Base-by-base conservation (phyloP, 2,797 vertebrate genomes). In the Distichodus sexfasciatus region DNA sequence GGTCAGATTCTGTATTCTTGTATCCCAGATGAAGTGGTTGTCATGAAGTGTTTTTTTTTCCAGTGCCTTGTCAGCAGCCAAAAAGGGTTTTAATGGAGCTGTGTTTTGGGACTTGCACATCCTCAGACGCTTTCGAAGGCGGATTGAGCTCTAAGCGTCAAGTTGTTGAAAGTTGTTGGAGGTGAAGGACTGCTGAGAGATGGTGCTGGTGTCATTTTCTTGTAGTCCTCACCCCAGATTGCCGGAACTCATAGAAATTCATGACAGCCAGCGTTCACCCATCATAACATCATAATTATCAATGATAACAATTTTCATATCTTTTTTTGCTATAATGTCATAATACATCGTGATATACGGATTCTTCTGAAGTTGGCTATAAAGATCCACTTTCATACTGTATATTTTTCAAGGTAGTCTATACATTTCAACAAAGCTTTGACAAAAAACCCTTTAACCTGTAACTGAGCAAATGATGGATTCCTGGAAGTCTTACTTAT, bases 81-180 rank as follows among this genome's bases (percentile, higher is more conserved):
- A 83, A 72, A 33, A 83, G 77, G 81, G 80, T 83, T 89, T 85
- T 88, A 88, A 87, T 88, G 83, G 81, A 85, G 78, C 71, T 77
- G 82, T 78, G 82, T 85, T 86, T 84, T 77, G 84, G 83, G 84
- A 88, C 81, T 84, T 83, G 79, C 65, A 72, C 71, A 79, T 74
- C 77, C 76, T 86, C 75, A 72, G 44, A 78, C 74, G 78, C 36
- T 26, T 76, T 48, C 28, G 15, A 74, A 69, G 81, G 68, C 65
- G 36, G 55, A 66, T 51, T 73, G 74, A 74, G 69, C 50, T 82
- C 78, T 77, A 71, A 83, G 76, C 69, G 57, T 82, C 75, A 79
- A 64, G 64, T 59, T 3, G 33, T 72, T 83, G 75, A 85, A 86
- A 84, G 68, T n/a, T n/a, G n/a, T n/a, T n/a, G n/a, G 55, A 79